Percentiles rank a stretch among this genome's conserved stretches.
Conservation (phyloP, 2,113 vertebrate species). For the Enhydra lutris region DNA sequence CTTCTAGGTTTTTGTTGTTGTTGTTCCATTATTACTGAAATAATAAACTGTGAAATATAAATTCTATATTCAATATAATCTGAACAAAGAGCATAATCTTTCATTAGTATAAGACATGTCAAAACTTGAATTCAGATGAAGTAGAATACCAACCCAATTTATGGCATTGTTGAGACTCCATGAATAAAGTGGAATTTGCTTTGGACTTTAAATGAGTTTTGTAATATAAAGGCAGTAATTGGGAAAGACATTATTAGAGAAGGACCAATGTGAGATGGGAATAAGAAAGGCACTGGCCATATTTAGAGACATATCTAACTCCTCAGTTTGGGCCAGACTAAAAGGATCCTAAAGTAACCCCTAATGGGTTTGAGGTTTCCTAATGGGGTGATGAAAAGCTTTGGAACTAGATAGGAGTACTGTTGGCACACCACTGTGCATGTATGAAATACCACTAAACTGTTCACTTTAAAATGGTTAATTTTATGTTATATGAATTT, state of each 20-base stretch:
- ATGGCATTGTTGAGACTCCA: neutral
- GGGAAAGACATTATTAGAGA: neutral
- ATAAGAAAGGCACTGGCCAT: neutral
- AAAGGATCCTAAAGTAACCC: neutral
- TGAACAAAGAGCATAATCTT: neutral
- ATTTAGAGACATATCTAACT: neutral
- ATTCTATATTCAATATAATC: neutral
- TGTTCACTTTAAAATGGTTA: neutral
- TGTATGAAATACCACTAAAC: neutral
- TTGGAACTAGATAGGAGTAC: neutral
- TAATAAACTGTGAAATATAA: slow-evolving; percentile 6
- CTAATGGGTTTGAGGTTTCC: neutral
- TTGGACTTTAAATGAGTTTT: neutral
- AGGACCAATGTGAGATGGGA: neutral
- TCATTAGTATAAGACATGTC: neutral
- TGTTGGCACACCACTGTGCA: neutral
- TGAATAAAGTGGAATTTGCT: neutral
- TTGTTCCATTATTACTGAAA: neutral
- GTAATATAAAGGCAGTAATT: neutral
- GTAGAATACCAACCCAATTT: neutral
- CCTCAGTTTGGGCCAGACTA: neutral
- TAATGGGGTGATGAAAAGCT: neutral
- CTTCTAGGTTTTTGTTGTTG: neutral
- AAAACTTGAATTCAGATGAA: neutral
- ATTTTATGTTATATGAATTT: neutral